These are phyloP conservation scores for Crotalus adamanteus DNA, from an alignment of 2,797 vertebrate species.

Conservation along the genomic window DNA sequence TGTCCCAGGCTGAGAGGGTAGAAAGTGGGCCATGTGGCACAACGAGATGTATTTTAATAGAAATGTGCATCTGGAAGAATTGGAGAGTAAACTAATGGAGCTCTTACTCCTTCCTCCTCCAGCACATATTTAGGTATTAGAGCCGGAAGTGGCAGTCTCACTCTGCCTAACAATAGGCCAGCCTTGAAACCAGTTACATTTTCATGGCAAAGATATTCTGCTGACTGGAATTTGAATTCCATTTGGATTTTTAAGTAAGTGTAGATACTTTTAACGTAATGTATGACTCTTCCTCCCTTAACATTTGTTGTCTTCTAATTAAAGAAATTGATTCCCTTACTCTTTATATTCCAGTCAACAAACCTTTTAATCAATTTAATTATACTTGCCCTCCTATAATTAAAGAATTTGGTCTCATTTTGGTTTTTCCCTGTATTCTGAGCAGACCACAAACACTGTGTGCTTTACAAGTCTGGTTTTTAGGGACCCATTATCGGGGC, in stretches of 20 bases:
- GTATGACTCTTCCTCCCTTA: neutral
- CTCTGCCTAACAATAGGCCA: neutral
- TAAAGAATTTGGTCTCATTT: neutral
- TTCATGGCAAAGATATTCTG: neutral
- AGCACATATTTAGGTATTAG: neutral
- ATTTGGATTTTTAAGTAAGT: neutral
- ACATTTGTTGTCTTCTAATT: neutral
- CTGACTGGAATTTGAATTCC: neutral
- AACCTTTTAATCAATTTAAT: neutral
- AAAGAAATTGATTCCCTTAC: neutral
- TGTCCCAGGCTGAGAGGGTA: neutral
- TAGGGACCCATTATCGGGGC: neutral
- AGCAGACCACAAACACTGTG: neutral
- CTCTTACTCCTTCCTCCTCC: neutral
- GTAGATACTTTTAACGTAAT: neutral
- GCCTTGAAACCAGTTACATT: neutral
- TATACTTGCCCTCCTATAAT: neutral
- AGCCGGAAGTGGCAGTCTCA: neutral
- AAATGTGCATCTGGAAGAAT: neutral
- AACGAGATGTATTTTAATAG: neutral
- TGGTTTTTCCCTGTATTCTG: neutral
- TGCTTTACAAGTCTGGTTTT: neutral
- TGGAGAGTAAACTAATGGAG: neutral
- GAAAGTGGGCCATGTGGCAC: neutral
- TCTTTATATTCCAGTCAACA: neutral